phyloP scores from a whole-genome alignment of 2,113 vertebrate genomes.

The Amblyornis subalaris region DNA sequence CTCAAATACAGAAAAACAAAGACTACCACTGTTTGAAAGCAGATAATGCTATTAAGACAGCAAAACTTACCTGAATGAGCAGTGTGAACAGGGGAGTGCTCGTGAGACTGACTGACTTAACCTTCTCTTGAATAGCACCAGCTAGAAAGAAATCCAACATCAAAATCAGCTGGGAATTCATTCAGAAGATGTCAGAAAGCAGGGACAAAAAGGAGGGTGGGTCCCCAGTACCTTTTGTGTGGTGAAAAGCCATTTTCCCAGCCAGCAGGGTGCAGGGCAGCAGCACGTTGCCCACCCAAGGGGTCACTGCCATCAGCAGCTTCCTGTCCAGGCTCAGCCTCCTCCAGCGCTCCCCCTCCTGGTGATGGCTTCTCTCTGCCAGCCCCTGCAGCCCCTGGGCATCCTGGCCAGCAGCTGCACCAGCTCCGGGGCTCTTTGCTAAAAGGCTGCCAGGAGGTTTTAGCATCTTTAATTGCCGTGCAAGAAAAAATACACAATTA shows the following conservation, averaged over 20 bases:
- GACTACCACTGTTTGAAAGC: background rate
- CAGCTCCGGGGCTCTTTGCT: background rate
- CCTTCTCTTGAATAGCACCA: slow-evolving; percentile 61
- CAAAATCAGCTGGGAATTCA: background rate
- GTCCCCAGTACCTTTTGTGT: slow-evolving; percentile 62
- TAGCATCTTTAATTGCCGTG: background rate
- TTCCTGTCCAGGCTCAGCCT: slow-evolving; percentile 40
- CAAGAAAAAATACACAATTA: background rate
- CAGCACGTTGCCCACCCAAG: slow-evolving; percentile 83
- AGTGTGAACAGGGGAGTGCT: slow-evolving; percentile 79
- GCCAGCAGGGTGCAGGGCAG: slow-evolving; percentile 14
- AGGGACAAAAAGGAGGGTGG: background rate
- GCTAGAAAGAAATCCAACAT: slow-evolving; percentile 43
- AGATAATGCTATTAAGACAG: background rate
- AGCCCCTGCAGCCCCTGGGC: background rate
- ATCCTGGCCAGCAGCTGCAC: background rate
- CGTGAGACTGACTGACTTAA: slow-evolving; percentile 9
- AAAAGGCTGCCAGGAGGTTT: background rate
- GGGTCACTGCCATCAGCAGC: slow-evolving; percentile 76
- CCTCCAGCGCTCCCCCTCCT: background rate
- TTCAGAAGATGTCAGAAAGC: background rate
- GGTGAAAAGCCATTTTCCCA: background rate
- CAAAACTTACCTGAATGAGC: slow-evolving; percentile 72
- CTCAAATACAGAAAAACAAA: background rate
- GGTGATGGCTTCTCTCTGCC: background rate